Conservation (phyloP, 2,888 invertebrate species). For the Metacarcinus magister region DNA sequence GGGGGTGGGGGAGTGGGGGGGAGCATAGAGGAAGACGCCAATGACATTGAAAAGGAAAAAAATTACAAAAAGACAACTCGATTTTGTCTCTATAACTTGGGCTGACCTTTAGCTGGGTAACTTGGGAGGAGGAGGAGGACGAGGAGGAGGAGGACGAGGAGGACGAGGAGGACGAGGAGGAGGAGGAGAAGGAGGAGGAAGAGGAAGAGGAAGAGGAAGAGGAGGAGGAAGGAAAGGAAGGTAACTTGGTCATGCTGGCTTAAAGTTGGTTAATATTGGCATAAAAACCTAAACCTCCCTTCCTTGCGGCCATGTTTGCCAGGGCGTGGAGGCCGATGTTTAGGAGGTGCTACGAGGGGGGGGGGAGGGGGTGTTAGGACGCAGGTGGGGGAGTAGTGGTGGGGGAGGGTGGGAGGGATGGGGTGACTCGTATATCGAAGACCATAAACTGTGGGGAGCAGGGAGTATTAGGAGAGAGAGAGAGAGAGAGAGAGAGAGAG, state of each 20-base stretch:
- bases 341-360: not conserved
- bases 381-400: not conserved
- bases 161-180: slow-evolving; percentile 21
- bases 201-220: slow-evolving; percentile 2
- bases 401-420: slow-evolving; percentile 13
- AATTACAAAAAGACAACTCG: not conserved
- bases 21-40: not conserved
- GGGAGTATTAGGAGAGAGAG: not conserved
- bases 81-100: not conserved
- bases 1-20: not conserved
- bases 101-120: not conserved
- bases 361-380: not conserved
- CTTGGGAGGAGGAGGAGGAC: not conserved
- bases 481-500: slow-evolving; percentile 34
- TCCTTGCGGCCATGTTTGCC: not conserved
- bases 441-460: too few relatives aligned
- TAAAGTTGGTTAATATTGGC: not conserved
- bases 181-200: not conserved
- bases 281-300: not conserved
- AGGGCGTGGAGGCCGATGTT: not conserved
- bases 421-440: not conserved
- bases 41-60: not conserved
- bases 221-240: not conserved
- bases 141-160: not conserved
- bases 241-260: not conserved